These are phyloP conservation scores for Epinephelus coioides DNA, from an alignment of 2,797 vertebrate genomes.

Conservation along the genomic window DNA sequence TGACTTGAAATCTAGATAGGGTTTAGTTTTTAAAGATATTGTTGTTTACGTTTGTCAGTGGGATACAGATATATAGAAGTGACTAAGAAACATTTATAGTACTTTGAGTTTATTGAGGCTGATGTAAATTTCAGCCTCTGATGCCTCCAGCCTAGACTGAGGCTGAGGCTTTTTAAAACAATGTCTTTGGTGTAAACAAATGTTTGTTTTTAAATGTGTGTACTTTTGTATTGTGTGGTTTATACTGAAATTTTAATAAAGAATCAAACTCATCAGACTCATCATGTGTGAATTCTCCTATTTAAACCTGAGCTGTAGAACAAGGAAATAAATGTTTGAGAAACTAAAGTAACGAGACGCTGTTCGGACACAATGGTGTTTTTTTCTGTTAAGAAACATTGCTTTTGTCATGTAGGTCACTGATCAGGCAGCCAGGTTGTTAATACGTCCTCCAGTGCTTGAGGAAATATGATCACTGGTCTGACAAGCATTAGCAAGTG, in stretches of 20 bases:
- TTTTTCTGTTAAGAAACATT: neutral
- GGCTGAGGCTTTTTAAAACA: neutral
- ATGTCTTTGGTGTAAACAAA: neutral
- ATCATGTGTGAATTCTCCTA: neutral
- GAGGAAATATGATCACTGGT: neutral
- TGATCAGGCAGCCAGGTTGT: neutral
- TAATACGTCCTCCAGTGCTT: neutral
- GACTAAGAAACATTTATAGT: neutral
- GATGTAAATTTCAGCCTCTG: neutral
- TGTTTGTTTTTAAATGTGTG: neutral
- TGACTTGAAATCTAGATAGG: slow-evolving; percentile 5
- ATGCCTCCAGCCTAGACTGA: no score
- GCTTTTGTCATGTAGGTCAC: neutral
- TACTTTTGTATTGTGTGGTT: slow-evolving; percentile 27
- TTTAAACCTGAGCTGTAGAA: neutral
- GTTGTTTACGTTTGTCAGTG: neutral
- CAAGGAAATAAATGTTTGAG: neutral
- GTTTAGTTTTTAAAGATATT: neutral
- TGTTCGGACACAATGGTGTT: neutral
- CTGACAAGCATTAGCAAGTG: no score
- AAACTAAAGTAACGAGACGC: neutral
- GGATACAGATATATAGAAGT: neutral
- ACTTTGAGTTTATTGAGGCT: neutral
- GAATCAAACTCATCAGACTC: neutral
- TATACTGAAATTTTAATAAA: slow-evolving; percentile 53